phyloP scores from a whole-genome alignment of 2,888 invertebrate genomes.

The Athrips mouffetella region DNA sequence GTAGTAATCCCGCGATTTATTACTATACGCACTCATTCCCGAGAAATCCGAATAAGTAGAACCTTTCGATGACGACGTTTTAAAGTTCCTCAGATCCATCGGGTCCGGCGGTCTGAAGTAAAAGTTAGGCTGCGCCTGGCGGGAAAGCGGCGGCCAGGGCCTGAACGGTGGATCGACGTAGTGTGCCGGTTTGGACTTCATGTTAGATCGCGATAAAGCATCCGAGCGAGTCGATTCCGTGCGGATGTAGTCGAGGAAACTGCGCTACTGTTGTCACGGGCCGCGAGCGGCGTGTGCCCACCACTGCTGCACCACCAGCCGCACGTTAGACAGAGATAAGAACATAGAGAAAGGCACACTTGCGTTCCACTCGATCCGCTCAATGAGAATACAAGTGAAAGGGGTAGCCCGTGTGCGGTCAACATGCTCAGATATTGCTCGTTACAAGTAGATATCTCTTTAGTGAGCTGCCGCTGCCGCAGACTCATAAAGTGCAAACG shows the following conservation, averaged over 20 bases:
- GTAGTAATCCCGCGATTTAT: constrained; percentile 76
- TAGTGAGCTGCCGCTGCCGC: constrained; percentile 15
- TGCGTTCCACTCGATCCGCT: constrained; percentile 68
- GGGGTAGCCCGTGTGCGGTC: constrained; percentile 70
- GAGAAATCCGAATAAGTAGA: constrained; percentile 74
- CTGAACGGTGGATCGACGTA: constrained; percentile 74
- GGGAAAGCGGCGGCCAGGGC: constrained; percentile 83
- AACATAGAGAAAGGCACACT: constrained; percentile 72
- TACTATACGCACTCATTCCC: constrained; percentile 70
- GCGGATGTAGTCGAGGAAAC: constrained; percentile 69
- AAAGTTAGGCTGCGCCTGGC: constrained; percentile 70
- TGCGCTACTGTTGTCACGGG: constrained; percentile 65
- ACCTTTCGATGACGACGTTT: constrained; percentile 64
- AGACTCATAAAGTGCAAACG: constrained; percentile 30
- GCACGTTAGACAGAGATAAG: constrained; percentile 69
- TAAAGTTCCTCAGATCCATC: constrained; percentile 70
- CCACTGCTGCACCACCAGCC: constrained; percentile 49
- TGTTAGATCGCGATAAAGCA: constrained; percentile 76
- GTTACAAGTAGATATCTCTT: constrained; percentile 43
- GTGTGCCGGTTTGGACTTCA: constrained; percentile 81
- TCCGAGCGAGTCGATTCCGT: constrained; percentile 67
- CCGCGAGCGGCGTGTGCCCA: constrained; percentile 55
- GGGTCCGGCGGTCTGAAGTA: constrained; percentile 72
- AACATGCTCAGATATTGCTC: constrained; percentile 50
- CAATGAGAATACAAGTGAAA: constrained; percentile 73